Evolutionary conservation across 64 coral and sea anemone genomes (phyloP).

Genomic region (Montipora sp.): DNA sequence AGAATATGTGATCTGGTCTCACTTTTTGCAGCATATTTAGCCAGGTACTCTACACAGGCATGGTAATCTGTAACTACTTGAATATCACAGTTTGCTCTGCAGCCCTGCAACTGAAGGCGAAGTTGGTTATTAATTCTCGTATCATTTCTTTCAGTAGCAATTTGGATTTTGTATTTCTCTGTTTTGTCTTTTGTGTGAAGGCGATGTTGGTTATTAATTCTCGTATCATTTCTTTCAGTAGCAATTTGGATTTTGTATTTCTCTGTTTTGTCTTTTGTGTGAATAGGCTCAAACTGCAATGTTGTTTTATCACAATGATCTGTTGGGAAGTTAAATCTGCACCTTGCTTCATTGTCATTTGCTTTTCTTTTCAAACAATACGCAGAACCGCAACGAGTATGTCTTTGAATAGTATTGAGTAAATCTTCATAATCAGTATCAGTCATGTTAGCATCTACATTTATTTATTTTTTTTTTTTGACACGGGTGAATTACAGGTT

Average conservation of each 20-base stretch:
- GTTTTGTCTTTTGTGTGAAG: slow-evolving; percentile 70
- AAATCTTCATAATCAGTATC: slow-evolving; percentile 50
- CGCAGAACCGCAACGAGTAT: slow-evolving; percentile 49
- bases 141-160: slow-evolving; percentile 72
- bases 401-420: slow-evolving; percentile 41
- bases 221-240: slow-evolving; percentile 64
- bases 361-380: slow-evolving; percentile 39
- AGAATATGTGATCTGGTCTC: slow-evolving; percentile 60
- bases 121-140: slow-evolving; percentile 51
- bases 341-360: slow-evolving; percentile 33
- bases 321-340: slow-evolving; percentile 70
- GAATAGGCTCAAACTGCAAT: slow-evolving; percentile 58
- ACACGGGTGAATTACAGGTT: slow-evolving; percentile 47
- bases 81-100: slow-evolving; percentile 70
- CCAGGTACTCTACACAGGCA: slow-evolving; percentile 58
- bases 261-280: slow-evolving; percentile 66
- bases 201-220: slow-evolving; percentile 54
- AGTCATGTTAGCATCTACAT: background rate
- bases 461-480: slow-evolving; percentile 24
- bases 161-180: slow-evolving; percentile 61
- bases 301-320: slow-evolving; percentile 57
- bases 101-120: slow-evolving; percentile 43
- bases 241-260: slow-evolving; percentile 67
- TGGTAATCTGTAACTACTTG: slow-evolving; percentile 55
- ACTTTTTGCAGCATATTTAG: slow-evolving; percentile 47